These are phyloP conservation scores for Drosophila punjabiensis DNA, from an alignment of 1,140 invertebrate genomes.

Conservation along the genomic window DNA sequence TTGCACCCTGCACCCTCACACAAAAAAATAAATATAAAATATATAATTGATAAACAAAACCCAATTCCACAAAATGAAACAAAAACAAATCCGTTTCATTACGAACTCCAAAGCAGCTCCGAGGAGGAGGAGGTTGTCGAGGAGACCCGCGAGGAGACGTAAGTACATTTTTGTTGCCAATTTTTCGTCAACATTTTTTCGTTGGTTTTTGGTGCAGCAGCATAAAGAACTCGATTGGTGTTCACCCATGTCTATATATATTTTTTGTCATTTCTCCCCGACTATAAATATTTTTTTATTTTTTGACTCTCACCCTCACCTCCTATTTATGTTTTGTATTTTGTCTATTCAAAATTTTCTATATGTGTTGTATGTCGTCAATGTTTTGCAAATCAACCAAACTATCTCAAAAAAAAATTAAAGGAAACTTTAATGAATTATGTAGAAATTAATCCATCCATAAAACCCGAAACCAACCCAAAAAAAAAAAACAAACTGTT, in stretches of 20 bases:
- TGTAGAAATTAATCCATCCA: constrained; percentile 22
- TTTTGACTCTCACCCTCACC: constrained; percentile 14
- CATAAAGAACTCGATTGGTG: constrained; percentile 67
- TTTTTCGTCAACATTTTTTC: constrained; percentile 48
- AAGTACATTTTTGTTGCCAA: constrained; percentile 86
- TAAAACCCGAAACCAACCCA: constrained; percentile 38
- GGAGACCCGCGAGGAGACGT: constrained; percentile 88
- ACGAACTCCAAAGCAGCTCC: constrained; percentile 85
- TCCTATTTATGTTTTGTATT: constrained; percentile 40
- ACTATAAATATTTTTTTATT: constrained; percentile 37
- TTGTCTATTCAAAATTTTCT: constrained; percentile 53
- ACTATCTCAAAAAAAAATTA: constrained; percentile 3
- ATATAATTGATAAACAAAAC: constrained; percentile 36
- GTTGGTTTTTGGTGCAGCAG: constrained; percentile 62
- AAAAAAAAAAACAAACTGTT: constrained; percentile 27
- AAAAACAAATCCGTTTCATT: constrained; percentile 59
- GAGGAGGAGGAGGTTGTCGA: constrained; percentile 90
- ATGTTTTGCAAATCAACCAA: constrained; percentile 40
- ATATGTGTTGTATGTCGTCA: constrained; percentile 66
- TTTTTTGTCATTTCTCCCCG: constrained; percentile 7
- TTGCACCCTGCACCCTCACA: constrained; percentile 62
- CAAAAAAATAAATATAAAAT: constrained; percentile 19
- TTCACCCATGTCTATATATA: constrained; percentile 51
- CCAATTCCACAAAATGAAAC: constrained; percentile 32
- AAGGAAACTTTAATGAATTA: constrained; percentile 21